Conservation (phyloP, 1,140 invertebrate genomes). For the Trichoplusia ni region DNA sequence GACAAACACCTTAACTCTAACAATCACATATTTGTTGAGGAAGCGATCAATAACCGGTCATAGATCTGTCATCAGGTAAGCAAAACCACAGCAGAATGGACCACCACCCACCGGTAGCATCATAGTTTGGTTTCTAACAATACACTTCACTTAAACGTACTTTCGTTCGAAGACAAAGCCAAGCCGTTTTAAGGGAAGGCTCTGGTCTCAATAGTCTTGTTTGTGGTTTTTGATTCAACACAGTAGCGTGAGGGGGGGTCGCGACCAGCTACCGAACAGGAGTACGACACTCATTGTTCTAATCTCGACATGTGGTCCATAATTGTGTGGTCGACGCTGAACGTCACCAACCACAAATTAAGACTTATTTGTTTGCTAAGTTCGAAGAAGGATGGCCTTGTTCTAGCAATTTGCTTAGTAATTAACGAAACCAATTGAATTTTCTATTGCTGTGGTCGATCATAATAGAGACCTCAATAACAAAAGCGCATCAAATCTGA, state of each 20-base stretch:
- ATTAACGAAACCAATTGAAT: background rate
- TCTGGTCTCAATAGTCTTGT: constrained; percentile 57
- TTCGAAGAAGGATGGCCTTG: constrained; percentile 6
- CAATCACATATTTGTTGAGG: constrained; percentile 40
- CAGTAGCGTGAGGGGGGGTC: constrained; percentile 52
- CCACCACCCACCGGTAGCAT: constrained; percentile 74
- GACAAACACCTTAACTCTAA: background rate
- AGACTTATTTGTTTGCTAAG: constrained; percentile 20
- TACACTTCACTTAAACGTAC: constrained; percentile 50
- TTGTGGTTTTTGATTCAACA: constrained; percentile 72
- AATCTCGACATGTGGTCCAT: constrained; percentile 62
- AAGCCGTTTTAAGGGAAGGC: constrained; percentile 27
- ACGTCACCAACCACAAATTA: constrained; percentile 39
- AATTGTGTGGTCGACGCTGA: constrained; percentile 55
- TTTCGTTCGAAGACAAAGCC: constrained; percentile 54
- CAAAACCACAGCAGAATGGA: constrained; percentile 41
- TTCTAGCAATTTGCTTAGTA: background rate
- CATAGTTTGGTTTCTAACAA: constrained; percentile 73
- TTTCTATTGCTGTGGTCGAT: background rate
- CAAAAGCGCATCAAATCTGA: constrained; percentile 5
- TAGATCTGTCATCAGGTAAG: constrained; percentile 71
- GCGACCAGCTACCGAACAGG: constrained; percentile 67
- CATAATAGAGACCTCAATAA: background rate
- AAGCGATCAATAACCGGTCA: constrained; percentile 70
- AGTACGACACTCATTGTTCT: constrained; percentile 61